A percentile compares a stretch with the other conserved stretches of the same genome.
Evolutionary conservation across 2,113 vertebrate genomes (phyloP).

Genomic region (Rhinoderma darwinii): DNA sequence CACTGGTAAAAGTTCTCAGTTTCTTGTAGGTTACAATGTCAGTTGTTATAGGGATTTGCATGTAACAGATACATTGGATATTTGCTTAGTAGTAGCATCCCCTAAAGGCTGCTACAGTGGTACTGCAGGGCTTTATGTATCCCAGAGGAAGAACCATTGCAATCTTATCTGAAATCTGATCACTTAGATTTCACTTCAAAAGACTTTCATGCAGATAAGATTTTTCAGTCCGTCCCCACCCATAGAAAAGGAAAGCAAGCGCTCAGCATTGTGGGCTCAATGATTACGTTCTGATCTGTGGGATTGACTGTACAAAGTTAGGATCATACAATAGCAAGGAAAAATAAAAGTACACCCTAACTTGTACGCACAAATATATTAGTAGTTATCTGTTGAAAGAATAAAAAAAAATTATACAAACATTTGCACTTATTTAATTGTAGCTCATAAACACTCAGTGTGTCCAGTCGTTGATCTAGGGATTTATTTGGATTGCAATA

Average conservation of each 20-base stretch:
- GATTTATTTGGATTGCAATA: not conserved
- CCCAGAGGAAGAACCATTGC: slow-evolving; percentile 4
- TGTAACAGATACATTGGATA: slow-evolving; percentile 43
- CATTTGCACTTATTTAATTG: too few relatives aligned
- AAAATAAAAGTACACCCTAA: not conserved
- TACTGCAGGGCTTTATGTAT: slow-evolving; percentile 46
- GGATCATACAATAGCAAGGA: not conserved
- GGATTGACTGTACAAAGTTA: not conserved
- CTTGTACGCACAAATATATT: too few relatives aligned
- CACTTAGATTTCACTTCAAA: slow-evolving; percentile 19
- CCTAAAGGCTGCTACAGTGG: slow-evolving; percentile 49
- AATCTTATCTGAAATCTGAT: slow-evolving; percentile 42
- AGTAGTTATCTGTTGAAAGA: too few relatives aligned
- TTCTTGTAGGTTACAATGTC: slow-evolving; percentile 58
- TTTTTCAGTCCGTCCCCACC: slow-evolving; percentile 1
- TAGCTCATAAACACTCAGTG: too few relatives aligned
- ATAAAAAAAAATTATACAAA: not conserved
- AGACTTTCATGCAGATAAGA: slow-evolving; percentile 3
- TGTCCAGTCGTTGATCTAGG: not conserved
- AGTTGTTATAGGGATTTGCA: slow-evolving; percentile 53
- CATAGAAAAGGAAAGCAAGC: not conserved
- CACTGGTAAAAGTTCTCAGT: slow-evolving; percentile 52
- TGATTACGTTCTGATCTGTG: not conserved
- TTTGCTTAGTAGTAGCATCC: slow-evolving; percentile 59
- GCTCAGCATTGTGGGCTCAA: not conserved